Percentiles rank a stretch among this genome's conserved stretches.
Conservation (phyloP, 2,113 vertebrate species). For the Pelmatolapia mariae region DNA sequence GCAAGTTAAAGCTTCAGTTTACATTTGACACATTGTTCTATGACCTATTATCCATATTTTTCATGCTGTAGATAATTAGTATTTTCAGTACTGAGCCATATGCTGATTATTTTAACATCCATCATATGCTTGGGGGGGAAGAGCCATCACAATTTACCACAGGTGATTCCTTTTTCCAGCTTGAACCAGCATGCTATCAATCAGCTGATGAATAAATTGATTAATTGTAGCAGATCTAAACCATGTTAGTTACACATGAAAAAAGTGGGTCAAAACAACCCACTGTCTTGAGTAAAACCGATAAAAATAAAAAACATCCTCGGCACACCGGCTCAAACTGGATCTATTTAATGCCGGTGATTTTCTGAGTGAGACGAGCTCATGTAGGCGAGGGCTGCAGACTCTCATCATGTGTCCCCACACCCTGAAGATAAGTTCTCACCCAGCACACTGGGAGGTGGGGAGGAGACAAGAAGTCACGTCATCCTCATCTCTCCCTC, state of each 20-base stretch:
- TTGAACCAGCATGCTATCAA: not conserved
- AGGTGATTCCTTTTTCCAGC: not conserved
- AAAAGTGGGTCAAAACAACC: not conserved
- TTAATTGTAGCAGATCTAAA: not conserved
- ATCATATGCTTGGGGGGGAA: not conserved
- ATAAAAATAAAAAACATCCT: not conserved
- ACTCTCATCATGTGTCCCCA: conserved; percentile 9
- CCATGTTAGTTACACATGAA: not conserved
- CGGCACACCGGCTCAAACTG: not conserved
- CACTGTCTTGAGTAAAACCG: not conserved
- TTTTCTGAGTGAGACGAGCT: not conserved
- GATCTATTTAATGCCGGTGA: not conserved
- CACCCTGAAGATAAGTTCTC: conserved; percentile 1
- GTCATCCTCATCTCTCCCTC: conserved; percentile 17
- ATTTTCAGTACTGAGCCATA: not conserved
- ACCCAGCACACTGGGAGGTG: not conserved
- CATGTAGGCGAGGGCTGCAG: not conserved
- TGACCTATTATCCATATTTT: not conserved
- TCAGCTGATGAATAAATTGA: not conserved
- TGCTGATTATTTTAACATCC: not conserved
- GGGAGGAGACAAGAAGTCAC: conserved; percentile 1
- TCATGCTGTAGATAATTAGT: not conserved
- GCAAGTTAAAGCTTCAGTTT: not conserved
- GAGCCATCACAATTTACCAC: not conserved
- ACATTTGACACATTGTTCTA: not conserved